phyloP scores from a whole-genome alignment of 2,888 invertebrate species.

The Omphaloscelis lunosa region DNA sequence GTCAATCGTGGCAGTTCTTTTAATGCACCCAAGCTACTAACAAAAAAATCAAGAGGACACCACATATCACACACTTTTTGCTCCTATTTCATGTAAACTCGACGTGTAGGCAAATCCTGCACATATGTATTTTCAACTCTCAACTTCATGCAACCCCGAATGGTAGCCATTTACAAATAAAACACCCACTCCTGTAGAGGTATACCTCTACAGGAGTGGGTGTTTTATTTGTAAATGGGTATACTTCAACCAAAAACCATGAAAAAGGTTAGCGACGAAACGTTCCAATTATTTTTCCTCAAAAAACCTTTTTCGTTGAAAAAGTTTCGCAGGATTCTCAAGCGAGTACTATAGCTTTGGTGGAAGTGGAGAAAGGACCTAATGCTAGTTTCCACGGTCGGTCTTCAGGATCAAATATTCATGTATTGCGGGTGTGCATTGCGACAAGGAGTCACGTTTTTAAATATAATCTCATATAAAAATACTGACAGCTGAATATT shows the following conservation, averaged over 20 bases:
- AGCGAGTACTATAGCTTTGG: constrained; percentile 3
- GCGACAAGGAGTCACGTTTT: constrained; percentile 39
- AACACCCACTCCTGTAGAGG: constrained; percentile 27
- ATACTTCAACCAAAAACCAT: background rate
- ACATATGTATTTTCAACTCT: constrained; percentile 8
- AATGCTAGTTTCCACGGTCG: constrained; percentile 24
- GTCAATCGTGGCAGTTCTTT: background rate
- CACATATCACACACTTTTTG: background rate
- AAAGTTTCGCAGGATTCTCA: background rate
- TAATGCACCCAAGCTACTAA: no score
- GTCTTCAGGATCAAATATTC: constrained; percentile 57
- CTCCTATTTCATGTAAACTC: background rate
- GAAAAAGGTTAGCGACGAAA: background rate
- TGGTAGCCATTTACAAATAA: constrained; percentile 45
- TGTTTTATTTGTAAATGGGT: no score
- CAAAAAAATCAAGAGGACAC: background rate
- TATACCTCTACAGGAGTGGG: no score
- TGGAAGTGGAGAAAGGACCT: background rate
- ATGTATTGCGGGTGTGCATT: constrained; percentile 50
- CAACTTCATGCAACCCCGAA: constrained; percentile 5
- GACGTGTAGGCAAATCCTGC: background rate
- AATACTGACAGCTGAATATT: constrained; percentile 12
- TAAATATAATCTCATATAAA: constrained; percentile 30
- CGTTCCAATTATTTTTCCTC: background rate
- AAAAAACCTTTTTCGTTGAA: background rate